Conservation (phyloP, 2,113 vertebrate genomes). For the Microtus pennsylvanicus region DNA sequence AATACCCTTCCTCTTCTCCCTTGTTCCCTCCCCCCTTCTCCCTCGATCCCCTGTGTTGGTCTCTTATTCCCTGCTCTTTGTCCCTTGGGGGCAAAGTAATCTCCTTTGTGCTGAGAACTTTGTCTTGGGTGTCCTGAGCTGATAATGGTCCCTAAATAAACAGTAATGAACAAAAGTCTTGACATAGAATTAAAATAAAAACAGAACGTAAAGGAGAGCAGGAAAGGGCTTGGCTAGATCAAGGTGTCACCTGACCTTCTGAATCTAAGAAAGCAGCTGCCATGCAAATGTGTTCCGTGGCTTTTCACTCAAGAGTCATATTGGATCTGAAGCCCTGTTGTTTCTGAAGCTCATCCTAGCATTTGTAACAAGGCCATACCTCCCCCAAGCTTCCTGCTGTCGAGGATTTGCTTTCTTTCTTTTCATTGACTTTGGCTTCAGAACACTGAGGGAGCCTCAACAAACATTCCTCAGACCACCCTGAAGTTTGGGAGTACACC, state of each 20-base stretch:
- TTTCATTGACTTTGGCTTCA: slow-evolving; percentile 15
- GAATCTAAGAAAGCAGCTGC: neutral
- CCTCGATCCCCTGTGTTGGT: neutral
- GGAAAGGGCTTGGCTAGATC: neutral
- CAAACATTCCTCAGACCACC: neutral
- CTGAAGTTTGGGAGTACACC: neutral
- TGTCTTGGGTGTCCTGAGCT: neutral
- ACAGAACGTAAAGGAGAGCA: neutral
- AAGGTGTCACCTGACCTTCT: neutral
- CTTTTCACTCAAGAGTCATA: neutral
- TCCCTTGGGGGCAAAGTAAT: neutral
- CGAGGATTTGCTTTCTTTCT: neutral
- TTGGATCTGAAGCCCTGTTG: neutral
- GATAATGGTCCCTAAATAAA: neutral
- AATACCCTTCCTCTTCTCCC: neutral
- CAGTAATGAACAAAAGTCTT: neutral
- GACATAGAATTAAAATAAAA: neutral
- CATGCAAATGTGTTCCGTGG: neutral
- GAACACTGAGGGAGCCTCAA: neutral
- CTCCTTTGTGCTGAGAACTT: neutral
- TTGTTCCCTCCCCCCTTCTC: neutral
- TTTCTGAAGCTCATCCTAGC: neutral
- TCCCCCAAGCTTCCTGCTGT: neutral
- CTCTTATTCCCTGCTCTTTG: neutral
- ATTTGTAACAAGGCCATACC: neutral